Conservation (phyloP, 2,797 vertebrate species). For the Botia almorhae region DNA sequence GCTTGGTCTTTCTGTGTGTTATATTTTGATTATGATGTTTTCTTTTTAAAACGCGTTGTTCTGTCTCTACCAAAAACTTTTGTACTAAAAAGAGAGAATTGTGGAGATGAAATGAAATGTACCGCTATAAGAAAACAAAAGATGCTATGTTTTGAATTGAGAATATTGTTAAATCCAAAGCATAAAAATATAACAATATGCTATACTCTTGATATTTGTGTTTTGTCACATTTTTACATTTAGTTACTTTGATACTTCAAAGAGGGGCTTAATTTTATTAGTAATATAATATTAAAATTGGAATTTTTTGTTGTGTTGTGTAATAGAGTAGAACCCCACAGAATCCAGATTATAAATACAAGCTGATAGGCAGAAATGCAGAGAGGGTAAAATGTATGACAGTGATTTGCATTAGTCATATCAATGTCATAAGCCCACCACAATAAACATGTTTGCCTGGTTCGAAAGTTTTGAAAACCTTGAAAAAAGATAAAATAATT, state of each 20-base stretch:
- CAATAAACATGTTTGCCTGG: no score
- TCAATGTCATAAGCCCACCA: no score
- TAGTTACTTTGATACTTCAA: not conserved
- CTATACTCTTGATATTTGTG: conserved; percentile 26
- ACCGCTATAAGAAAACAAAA: conserved; percentile 42
- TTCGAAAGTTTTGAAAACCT: no score
- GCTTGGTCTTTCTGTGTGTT: conserved; percentile 33
- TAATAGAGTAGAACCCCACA: no score
- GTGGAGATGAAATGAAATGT: conserved; percentile 64
- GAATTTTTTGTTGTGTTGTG: no score
- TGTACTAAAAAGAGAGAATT: conserved; percentile 56
- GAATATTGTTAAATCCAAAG: conserved; percentile 48
- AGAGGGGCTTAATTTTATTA: no score
- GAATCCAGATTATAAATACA: no score
- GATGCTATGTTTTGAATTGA: conserved; percentile 42
- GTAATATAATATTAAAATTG: no score
- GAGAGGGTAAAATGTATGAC: no score
- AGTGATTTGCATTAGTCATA: no score
- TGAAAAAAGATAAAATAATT: no score
- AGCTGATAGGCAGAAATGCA: no score
- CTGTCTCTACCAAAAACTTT: conserved; percentile 54
- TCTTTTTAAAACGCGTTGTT: conserved; percentile 41
- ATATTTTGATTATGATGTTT: conserved; percentile 50
- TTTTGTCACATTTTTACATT: not conserved
- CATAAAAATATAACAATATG: conserved; percentile 46